Conservation (phyloP, 2,797 vertebrate species). For the Rhadinocentrus ornatus region DNA sequence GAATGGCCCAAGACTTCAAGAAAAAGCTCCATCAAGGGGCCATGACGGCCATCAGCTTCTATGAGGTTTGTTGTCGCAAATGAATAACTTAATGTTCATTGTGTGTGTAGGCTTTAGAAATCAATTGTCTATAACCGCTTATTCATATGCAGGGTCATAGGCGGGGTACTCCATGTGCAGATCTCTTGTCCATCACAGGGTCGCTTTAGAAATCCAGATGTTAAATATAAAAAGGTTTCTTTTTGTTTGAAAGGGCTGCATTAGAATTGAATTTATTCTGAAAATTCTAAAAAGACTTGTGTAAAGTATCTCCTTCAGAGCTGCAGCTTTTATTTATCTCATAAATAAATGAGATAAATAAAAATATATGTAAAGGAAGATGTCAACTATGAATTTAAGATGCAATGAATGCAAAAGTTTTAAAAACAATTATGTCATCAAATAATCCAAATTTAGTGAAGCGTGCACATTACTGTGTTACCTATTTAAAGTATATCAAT, state of each 20-base stretch:
- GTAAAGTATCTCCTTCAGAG: background rate
- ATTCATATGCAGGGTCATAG: no score
- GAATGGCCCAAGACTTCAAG: conserved; percentile 86
- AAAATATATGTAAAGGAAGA: background rate
- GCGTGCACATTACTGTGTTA: no score
- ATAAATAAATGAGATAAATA: background rate
- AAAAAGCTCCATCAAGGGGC: conserved; percentile 88
- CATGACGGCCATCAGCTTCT: conserved; percentile 92
- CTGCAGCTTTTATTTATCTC: background rate
- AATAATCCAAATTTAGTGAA: no score
- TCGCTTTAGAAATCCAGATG: background rate
- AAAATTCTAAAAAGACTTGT: conserved; percentile 12
- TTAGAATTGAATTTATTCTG: background rate
- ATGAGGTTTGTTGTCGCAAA: conserved; percentile 76
- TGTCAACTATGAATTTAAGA: background rate
- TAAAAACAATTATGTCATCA: no score
- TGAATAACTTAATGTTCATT: background rate
- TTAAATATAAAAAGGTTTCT: background rate
- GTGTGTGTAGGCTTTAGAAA: accelerated
- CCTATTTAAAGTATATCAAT: no score
- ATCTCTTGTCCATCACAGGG: background rate
- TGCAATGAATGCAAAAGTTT: background rate
- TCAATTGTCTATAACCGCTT: background rate
- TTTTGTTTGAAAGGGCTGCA: background rate
- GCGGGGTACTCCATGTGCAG: background rate